phyloP scores from a whole-genome alignment of 2,888 invertebrate genomes.

The Parnassius orleans region DNA sequence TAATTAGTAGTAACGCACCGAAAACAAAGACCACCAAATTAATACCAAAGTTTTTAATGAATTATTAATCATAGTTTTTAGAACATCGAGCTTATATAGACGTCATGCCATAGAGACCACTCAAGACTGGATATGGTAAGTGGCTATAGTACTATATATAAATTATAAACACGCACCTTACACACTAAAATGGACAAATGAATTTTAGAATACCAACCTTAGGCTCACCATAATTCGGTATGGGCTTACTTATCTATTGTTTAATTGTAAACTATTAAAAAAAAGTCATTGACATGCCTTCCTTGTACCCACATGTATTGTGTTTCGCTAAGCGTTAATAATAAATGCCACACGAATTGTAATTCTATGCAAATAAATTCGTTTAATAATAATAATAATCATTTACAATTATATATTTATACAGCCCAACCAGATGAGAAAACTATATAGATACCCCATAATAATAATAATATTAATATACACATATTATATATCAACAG shows the following conservation, averaged over 20 bases:
- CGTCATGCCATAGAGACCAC: no score
- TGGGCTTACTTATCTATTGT: constrained; percentile 1
- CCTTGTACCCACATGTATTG: constrained; percentile 11
- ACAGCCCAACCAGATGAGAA: no score
- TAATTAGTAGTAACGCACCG: no score
- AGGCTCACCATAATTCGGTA: not conserved
- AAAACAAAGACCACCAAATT: no score
- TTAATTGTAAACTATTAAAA: not conserved
- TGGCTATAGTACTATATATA: constrained; percentile 1
- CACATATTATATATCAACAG: no score
- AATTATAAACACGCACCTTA: constrained; percentile 2
- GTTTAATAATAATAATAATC: not conserved
- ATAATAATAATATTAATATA: no score
- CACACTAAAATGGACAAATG: constrained; percentile 1
- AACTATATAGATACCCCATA: no score
- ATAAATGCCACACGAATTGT: constrained; percentile 10
- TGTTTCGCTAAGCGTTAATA: constrained; percentile 13
- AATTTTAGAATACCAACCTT: constrained; percentile 3
- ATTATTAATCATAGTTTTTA: no score
- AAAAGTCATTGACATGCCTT: constrained; percentile 2
- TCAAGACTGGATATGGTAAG: not conserved
- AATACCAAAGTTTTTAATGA: no score
- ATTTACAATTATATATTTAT: no score
- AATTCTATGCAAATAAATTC: constrained; percentile 12
- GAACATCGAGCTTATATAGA: no score